Evolutionary conservation across 2,888 invertebrate genomes (phyloP), one percentile per base, ranked within the genome.

Genomic region (Cacoxenus indagator): DNA sequence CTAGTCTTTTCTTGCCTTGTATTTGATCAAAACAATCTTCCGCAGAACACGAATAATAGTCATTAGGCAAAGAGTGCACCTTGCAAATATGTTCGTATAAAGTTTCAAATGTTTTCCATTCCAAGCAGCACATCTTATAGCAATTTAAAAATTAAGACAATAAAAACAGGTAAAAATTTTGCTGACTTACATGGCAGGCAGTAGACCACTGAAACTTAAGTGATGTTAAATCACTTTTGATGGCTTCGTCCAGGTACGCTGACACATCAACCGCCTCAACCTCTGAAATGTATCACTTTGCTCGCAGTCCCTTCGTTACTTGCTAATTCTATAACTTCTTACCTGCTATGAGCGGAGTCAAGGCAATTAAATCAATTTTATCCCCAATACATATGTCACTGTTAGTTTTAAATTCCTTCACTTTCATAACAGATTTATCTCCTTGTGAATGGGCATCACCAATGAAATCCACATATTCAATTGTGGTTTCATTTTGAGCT

Each of bases 21-120:
- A 83, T 37, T 31, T 75, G 59, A 2, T 73, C 69, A 1, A 54
- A 64, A 55, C 78, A 82, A 4, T 76, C 75, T 1, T 79, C 75
- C 11, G 84, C 71, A 11, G 83, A 75, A 37, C 87, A 88, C 4
- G 74, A 69, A 70, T 68, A 85, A 9, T n/a, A 55, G 19, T 73
- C 64, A 0, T 65, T 64, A 1, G 74, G 27, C 22, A 71, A 24
- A 27, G 71, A 67, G 64, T 85, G 82, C 0, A 29, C 22, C 17
- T 71, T 67, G 2, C 54, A 67, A 29, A 64, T 70, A 70, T 78
- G 85, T 4, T 14, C 45, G 8, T 84, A 14, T 11, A 85, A 43
- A 0, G 45, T 67, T 64, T 83, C 77, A 31, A 75, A 84, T 2
- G 67, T 78, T 6, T 48, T n/a, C 19, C 69, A 82, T 61, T 75